Evolutionary conservation across 2,888 invertebrate genomes (phyloP), one percentile per base, ranked within the genome.

Genomic region (Rhagonycha fulva): DNA sequence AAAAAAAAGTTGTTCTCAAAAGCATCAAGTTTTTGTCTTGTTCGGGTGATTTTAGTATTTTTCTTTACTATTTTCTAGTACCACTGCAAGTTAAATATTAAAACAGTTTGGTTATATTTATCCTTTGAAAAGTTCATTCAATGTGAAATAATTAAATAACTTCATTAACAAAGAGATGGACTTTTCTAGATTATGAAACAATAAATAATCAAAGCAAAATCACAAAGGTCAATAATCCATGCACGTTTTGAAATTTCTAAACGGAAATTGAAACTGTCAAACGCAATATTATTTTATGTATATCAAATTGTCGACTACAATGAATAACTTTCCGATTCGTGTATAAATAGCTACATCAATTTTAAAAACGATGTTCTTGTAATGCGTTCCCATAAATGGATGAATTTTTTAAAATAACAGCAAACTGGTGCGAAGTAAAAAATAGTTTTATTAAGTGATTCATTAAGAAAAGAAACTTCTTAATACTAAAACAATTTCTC

Each of bases 401-500:
- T 24, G 14, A 24, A 66, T 12, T 9, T 66, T 14, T 66, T 66
- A 12, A 66, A 66, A 24, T 66, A 66, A 24, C n/a, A 5, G 47
- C 47, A 12, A n/a, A 7, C 47, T 66, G n/a, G 62, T 10, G n/a
- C 24, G n/a, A 66, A 10, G 4, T 14, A 62, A n/a, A n/a, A 9
- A 47, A n/a, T n/a, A 7, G n/a, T 26, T 47, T 47, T 28, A 28
- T 28, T 28, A 62, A 19, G 62, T 62, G 14, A 61, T n/a, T 61
- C 61, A 5, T 61, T 12, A n/a, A 10, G 9, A n/a, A 66, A 66
- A 66, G 7, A 24, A 68, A 62, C 61, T 60, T 67, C 68, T 68
- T 72, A 68, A 72, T 68, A 19, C 19, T 19, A 72, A 60, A 28
- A 62, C 10, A 68, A 72, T 72, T 74, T 63, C 63, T 30, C 60